A percentile compares a stretch with the other conserved stretches of the same genome.
Conservation (phyloP, 2,797 vertebrate species). For the Sebastes iracundus region DNA sequence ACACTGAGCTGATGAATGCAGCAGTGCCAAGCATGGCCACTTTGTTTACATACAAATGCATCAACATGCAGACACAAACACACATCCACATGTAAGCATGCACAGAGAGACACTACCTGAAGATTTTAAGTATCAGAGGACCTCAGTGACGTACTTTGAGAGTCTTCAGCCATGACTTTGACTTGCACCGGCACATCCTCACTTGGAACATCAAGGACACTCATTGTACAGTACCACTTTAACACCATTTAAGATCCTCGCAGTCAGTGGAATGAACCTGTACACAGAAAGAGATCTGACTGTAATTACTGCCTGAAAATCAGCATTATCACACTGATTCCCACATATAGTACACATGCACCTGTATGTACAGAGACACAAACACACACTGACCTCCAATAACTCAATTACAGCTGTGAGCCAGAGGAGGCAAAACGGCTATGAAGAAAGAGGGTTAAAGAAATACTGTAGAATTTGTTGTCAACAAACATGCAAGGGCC, state of each 20-base stretch:
- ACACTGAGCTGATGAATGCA: slow-evolving; percentile 25
- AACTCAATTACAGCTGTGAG: neutral
- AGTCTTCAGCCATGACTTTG: neutral
- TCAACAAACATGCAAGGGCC: neutral
- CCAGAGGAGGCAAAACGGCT: neutral
- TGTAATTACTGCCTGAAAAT: neutral
- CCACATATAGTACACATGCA: neutral
- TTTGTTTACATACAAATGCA: slow-evolving; percentile 24
- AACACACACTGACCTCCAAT: neutral
- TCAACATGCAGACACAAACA: neutral
- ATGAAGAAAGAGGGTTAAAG: neutral
- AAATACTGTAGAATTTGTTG: neutral
- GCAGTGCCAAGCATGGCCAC: neutral
- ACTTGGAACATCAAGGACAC: neutral
- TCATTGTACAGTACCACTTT: neutral
- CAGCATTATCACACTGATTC: neutral
- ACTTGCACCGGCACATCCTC: neutral
- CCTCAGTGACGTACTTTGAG: neutral
- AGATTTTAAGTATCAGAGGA: neutral
- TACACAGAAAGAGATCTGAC: neutral
- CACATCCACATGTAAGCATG: neutral
- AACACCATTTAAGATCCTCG: neutral
- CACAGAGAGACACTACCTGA: neutral
- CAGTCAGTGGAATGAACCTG: neutral
- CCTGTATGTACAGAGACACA: too few species aligned